A percentile compares a stretch with the other conserved stretches of the same genome.
phyloP scores from a whole-genome alignment of 2,888 invertebrate species.

The Arrhopalites spinosus region DNA sequence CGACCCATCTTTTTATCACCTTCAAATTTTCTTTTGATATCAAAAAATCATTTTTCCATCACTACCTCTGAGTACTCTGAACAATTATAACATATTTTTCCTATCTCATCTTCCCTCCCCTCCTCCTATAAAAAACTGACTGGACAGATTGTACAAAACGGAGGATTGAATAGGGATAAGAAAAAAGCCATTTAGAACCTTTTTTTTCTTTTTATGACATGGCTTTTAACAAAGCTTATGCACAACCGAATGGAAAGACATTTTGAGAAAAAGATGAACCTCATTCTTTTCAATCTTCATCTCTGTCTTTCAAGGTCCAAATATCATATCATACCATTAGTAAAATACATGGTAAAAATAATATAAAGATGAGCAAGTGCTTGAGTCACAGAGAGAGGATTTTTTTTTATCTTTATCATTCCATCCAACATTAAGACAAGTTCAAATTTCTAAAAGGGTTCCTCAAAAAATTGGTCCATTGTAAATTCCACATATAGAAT shows the following conservation, averaged over 20 bases:
- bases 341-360: neutral
- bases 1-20: slow-evolving; percentile 34
- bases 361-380: slow-evolving; percentile 4
- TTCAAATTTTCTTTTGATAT: slow-evolving; percentile 31
- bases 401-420: neutral
- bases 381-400: neutral
- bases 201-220: no score
- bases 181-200: no score
- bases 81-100: no score
- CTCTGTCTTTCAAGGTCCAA: neutral
- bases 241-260: no score
- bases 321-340: neutral
- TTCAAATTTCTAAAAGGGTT: slow-evolving; percentile 8
- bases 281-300: no score
- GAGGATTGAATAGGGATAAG: no score
- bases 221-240: no score
- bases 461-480: slow-evolving; percentile 6
- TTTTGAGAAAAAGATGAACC: no score
- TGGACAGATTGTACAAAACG: no score
- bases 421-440: neutral
- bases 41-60: slow-evolving; percentile 18
- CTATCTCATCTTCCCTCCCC: no score
- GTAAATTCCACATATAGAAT: neutral
- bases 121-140: no score
- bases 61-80: no score